These are phyloP conservation scores for Callipepla californica DNA, from an alignment of 2,113 vertebrate genomes.

Conservation along the genomic window DNA sequence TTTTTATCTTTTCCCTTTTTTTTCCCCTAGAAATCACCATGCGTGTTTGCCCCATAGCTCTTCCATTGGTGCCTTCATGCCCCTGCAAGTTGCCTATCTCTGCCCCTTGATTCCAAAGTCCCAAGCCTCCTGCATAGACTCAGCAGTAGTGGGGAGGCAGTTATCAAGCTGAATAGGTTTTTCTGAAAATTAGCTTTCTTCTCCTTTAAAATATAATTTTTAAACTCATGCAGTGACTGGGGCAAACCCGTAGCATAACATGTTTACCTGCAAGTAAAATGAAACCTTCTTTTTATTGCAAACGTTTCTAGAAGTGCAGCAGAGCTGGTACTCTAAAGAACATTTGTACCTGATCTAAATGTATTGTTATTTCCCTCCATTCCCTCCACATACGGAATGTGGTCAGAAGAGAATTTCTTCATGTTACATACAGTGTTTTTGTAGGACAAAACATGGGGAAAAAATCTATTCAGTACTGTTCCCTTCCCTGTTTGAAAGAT, in stretches of 20 bases:
- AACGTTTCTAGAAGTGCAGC: not conserved
- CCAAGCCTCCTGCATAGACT: not conserved
- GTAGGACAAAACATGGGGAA: not conserved
- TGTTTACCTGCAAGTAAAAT: conserved; percentile 43
- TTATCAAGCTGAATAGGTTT: not conserved
- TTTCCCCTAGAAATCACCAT: not conserved
- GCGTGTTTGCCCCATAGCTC: not conserved
- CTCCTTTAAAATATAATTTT: not conserved
- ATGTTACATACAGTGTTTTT: not conserved
- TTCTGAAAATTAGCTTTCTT: conserved; percentile 37
- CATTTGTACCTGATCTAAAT: not conserved
- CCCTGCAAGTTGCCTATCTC: not conserved
- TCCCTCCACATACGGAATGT: not conserved
- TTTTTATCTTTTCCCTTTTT: not conserved
- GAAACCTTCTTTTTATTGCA: conserved; percentile 49
- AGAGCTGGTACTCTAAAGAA: not conserved
- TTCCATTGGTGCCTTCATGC: not conserved
- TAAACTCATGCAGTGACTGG: conserved; percentile 39
- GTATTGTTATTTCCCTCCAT: not conserved
- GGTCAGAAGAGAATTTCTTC: not conserved
- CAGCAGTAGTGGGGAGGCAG: not conserved
- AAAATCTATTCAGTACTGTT: not conserved
- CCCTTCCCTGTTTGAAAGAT: not conserved
- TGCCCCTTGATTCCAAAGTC: not conserved
- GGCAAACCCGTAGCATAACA: conserved; percentile 8